phyloP scores from a whole-genome alignment of 2,888 invertebrate genomes.

The Limulus polyphemus region DNA sequence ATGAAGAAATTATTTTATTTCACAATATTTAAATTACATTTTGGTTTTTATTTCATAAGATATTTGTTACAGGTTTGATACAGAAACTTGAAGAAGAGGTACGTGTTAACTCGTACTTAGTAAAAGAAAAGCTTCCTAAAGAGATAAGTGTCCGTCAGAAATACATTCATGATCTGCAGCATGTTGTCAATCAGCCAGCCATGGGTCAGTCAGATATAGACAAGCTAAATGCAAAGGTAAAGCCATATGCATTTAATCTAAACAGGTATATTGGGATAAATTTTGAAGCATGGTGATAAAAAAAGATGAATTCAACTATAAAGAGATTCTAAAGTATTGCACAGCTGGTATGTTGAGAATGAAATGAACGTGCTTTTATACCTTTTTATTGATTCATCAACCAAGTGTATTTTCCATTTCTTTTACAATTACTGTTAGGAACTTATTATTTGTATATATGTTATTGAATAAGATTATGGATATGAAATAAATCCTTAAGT shows the following conservation, averaged over 20 bases:
- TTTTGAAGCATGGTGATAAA: too few species aligned
- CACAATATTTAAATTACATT: neutral
- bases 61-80: conserved; percentile 43
- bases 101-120: conserved; percentile 58
- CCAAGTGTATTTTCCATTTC: too few species aligned
- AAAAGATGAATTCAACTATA: too few species aligned
- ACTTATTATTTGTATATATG: too few species aligned
- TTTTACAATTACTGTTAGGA: too few species aligned
- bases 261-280: too few species aligned
- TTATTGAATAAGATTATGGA: too few species aligned
- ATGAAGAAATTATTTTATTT: conserved; percentile 2
- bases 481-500: too few species aligned
- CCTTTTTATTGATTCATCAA: neutral
- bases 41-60: neutral
- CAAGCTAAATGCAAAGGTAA: conserved; percentile 49
- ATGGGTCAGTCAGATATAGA: conserved; percentile 53
- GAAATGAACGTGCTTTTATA: neutral
- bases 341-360: too few species aligned
- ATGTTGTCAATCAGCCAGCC: conserved; percentile 52
- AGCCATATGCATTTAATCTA: neutral
- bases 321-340: too few species aligned
- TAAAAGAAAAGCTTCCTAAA: conserved; percentile 63
- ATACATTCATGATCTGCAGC: conserved; percentile 54
- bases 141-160: conserved; percentile 52
- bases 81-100: conserved; percentile 62